These are phyloP conservation scores for Philereme transversata DNA, from an alignment of 2,888 invertebrate genomes.

Conservation along the genomic window DNA sequence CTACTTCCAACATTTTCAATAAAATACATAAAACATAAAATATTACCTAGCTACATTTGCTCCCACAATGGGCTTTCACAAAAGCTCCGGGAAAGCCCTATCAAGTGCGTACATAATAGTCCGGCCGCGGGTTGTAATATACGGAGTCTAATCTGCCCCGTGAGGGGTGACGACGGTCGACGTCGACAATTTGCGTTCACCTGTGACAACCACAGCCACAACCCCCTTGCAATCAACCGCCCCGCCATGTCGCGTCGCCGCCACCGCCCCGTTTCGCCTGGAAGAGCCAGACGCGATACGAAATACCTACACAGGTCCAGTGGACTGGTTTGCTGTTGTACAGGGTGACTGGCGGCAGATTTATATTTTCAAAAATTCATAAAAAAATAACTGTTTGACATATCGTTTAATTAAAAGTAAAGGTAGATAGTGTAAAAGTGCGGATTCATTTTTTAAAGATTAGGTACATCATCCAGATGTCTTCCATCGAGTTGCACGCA, in stretches of 20 bases:
- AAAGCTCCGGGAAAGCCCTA: constrained; percentile 33
- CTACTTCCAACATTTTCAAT: not conserved
- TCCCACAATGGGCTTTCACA: constrained; percentile 28
- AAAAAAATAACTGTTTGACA: too few species aligned
- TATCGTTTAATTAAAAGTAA: too few species aligned
- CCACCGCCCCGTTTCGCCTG: too few species aligned
- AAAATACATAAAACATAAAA: not conserved
- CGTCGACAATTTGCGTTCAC: constrained; percentile 53
- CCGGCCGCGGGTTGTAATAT: constrained; percentile 33
- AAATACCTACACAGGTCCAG: too few species aligned
- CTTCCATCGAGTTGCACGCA: too few species aligned
- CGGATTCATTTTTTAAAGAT: too few species aligned
- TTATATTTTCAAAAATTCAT: too few species aligned
- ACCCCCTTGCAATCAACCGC: constrained; percentile 36
- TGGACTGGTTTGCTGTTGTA: too few species aligned
- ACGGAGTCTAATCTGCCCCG: constrained; percentile 50
- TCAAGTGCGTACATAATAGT: constrained; percentile 44
- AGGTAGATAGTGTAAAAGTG: too few species aligned
- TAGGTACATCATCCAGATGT: too few species aligned
- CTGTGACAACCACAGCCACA: constrained; percentile 52
- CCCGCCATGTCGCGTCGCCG: not conserved
- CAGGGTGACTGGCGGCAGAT: too few species aligned
- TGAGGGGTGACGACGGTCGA: constrained; percentile 57
- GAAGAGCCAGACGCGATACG: too few species aligned
- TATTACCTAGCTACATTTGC: not conserved